Evolutionary conservation across 2,113 vertebrate genomes (phyloP), one percentile per base, ranked within the genome.

Genomic region (Chrysemys picta): DNA sequence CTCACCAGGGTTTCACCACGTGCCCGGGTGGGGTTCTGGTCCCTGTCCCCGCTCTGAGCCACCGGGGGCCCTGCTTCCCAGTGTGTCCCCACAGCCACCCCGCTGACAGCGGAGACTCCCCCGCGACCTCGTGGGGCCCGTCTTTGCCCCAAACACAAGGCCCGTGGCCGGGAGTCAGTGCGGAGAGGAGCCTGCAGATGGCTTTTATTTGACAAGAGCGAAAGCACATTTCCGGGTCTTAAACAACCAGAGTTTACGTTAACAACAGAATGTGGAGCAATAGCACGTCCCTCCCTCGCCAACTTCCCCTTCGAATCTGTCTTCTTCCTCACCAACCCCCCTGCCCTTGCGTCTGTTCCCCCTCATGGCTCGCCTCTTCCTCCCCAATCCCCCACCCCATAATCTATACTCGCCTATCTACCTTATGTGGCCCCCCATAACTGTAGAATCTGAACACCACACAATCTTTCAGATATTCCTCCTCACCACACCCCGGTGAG

Each of bases 11-110:
- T 29, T 13, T 10, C 57, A 21, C 57, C 25, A 10, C 9, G 4
- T 4, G 25, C 4, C 12, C 12, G 12, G 6, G 31, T 3, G 2
- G 14, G 62, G 14, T 13, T 4, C 13, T 35, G 59, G 25, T 6
- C 27, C 27, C 27, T 10, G 10, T 3, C 10, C 27, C 57, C 5
- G 2, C 57, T 31, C 27, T 3, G 57, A 29, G 57, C 57, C 27
- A 1, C 4, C 12, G 27, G 11, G 27, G 9, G 22, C 22, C 56
- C 7, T 4, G 56, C 10, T 25, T 6, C 27, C 12, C 57, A 11
- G 24, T 25, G 8, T 27, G 10, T 10, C 57, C 22, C 12, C 57
- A 6, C 27, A 59, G 57, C 57, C 12, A 4, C 57, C 57, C 27
- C 27, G 10, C 57, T 2, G 1, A 57, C 27, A 27, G 56, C 56